A percentile compares a stretch with the other conserved stretches of the same genome.
These are phyloP conservation scores for Mamestra configurata DNA, from an alignment of 1,140 invertebrate genomes.

Conservation along the genomic window DNA sequence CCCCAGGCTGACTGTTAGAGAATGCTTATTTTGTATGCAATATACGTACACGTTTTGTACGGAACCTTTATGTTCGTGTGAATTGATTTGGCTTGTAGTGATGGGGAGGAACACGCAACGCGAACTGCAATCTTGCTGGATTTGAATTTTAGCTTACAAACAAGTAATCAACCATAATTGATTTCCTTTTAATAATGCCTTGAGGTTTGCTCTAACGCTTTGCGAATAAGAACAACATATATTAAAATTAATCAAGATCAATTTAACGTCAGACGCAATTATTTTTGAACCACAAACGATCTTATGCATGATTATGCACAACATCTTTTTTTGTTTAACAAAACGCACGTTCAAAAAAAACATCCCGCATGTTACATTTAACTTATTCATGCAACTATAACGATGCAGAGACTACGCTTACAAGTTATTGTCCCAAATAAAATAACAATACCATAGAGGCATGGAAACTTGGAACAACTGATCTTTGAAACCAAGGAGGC, in stretches of 20 bases:
- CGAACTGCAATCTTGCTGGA: not conserved
- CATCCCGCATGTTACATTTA: not conserved
- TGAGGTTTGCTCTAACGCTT: too few relatives aligned
- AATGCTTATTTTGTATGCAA: not conserved
- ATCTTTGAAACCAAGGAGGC: not conserved
- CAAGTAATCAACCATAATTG: too few relatives aligned
- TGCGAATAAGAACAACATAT: too few relatives aligned
- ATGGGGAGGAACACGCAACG: not conserved
- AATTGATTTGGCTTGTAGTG: not conserved
- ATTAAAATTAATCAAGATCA: too few relatives aligned
- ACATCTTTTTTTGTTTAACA: too few relatives aligned
- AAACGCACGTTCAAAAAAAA: too few relatives aligned
- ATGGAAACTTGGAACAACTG: not conserved
- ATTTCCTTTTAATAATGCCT: too few relatives aligned
- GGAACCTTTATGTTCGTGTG: not conserved
- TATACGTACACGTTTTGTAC: not conserved
- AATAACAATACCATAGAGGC: too few relatives aligned
- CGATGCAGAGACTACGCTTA: not conserved
- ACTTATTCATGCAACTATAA: not conserved
- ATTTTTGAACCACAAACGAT: too few relatives aligned
- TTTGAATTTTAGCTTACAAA: too few relatives aligned
- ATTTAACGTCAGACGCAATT: too few relatives aligned
- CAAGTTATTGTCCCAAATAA: not conserved
- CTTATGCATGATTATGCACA: too few relatives aligned
- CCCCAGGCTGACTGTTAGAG: not conserved